These are phyloP conservation scores for Lagocephalus sceleratus DNA, from an alignment of 2,797 vertebrate genomes.

Conservation along the genomic window DNA sequence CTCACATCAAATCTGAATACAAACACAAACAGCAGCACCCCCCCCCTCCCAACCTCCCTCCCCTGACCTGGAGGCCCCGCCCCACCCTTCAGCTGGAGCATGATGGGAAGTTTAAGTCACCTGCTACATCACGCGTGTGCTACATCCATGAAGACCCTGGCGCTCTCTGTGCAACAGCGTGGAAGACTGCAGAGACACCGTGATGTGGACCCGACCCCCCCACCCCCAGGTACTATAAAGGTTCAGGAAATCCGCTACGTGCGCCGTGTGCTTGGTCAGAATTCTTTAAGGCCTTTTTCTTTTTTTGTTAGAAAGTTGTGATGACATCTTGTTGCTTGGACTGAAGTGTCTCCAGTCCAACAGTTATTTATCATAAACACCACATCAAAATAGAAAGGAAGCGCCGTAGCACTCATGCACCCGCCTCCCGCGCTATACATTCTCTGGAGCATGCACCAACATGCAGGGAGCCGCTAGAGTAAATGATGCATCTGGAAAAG, in stretches of 20 bases:
- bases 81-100: background rate
- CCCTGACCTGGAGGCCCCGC: too few relatives aligned
- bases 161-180: conserved; percentile 24
- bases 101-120: conserved; percentile 19
- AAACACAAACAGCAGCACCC: conserved; percentile 24
- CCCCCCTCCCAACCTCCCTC: conserved; percentile 23
- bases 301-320: too few relatives aligned
- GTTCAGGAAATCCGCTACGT: conserved; percentile 41
- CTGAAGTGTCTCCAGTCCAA: background rate
- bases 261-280: conserved; percentile 44
- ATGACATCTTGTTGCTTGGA: conserved; percentile 44
- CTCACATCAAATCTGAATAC: conserved; percentile 40
- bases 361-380: conserved; percentile 29
- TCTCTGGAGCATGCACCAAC: conserved; percentile 58
- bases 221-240: conserved; percentile 35
- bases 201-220: background rate
- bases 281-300: conserved; percentile 59
- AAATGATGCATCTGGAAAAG: conserved; percentile 16
- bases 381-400: conserved; percentile 36
- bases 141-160: conserved; percentile 50
- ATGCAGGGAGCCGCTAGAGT: conserved; percentile 30
- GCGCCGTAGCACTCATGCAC: conserved; percentile 40
- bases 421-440: conserved; percentile 46
- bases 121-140: conserved; percentile 66
- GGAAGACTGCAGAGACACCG: conserved; percentile 13